These are phyloP conservation scores for Erannis defoliaria DNA, from an alignment of 2,888 invertebrate genomes.

Conservation along the genomic window DNA sequence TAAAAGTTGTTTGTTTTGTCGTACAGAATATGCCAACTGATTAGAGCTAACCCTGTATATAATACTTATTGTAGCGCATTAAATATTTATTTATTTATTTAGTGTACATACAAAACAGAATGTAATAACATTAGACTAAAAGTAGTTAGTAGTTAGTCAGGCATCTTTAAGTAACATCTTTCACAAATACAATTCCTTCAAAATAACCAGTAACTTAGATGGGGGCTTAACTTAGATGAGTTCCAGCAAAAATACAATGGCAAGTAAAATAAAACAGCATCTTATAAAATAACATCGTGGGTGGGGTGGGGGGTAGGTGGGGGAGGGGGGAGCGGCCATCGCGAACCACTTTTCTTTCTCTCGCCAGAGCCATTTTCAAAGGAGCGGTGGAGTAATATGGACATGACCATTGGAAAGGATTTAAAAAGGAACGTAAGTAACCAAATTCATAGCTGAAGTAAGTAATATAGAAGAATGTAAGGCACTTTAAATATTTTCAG, in stretches of 20 bases:
- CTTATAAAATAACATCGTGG: constrained; percentile 67
- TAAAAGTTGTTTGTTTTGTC: too few relatives aligned
- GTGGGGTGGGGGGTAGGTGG: constrained; percentile 44
- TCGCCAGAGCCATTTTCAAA: constrained; percentile 70
- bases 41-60: too few relatives aligned
- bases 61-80: too few relatives aligned
- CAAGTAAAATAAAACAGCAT: constrained; percentile 71
- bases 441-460: too few relatives aligned
- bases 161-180: constrained; percentile 4
- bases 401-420: constrained; percentile 41
- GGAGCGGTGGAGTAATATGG: constrained; percentile 55
- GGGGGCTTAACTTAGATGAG: constrained; percentile 45
- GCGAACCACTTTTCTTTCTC: constrained; percentile 77
- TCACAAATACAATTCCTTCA: constrained; percentile 18
- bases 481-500: too few relatives aligned
- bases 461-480: too few relatives aligned
- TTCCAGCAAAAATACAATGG: constrained; percentile 69
- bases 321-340: constrained; percentile 57
- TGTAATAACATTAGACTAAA: too few relatives aligned
- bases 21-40: too few relatives aligned
- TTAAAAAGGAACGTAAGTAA: neutral
- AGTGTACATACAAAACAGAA: too few relatives aligned
- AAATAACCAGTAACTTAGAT: constrained; percentile 40
- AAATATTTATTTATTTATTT: too few relatives aligned
- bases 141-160: too few relatives aligned